Conservation (phyloP, 2,797 vertebrate species). For the Urophycis tenuis region DNA sequence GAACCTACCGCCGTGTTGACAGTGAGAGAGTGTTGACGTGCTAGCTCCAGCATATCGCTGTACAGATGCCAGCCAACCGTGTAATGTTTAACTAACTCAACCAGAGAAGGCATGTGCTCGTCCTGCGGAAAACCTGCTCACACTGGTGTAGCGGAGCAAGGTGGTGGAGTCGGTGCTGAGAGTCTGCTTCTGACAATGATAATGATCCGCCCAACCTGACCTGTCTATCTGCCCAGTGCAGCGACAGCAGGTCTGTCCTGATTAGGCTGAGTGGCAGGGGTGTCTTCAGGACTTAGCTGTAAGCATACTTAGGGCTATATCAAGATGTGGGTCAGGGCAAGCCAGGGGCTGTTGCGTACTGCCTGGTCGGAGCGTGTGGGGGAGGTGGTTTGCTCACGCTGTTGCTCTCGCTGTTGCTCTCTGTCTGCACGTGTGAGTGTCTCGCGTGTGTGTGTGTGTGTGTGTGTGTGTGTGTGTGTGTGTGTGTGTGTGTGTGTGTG, state of each 20-base stretch:
- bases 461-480: slow-evolving; percentile 33
- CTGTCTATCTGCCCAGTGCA: slow-evolving; percentile 49
- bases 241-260: slow-evolving; percentile 67
- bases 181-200: slow-evolving; percentile 51
- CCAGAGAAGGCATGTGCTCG: slow-evolving; percentile 44
- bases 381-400: slow-evolving; percentile 38
- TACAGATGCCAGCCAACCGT: slow-evolving; percentile 37
- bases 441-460: background rate
- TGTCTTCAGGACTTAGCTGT: slow-evolving; percentile 76
- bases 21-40: slow-evolving; percentile 10
- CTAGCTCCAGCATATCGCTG: slow-evolving; percentile 19
- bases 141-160: slow-evolving; percentile 46
- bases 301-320: slow-evolving; percentile 81
- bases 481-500: slow-evolving; percentile 35
- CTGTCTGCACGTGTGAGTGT: slow-evolving; percentile 41
- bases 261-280: slow-evolving; percentile 74
- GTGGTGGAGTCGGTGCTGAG: slow-evolving; percentile 39
- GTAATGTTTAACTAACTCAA: slow-evolving; percentile 62
- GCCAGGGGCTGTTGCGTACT: slow-evolving; percentile 67
- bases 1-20: slow-evolving; percentile 1
- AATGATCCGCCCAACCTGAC: slow-evolving; percentile 50
- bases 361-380: slow-evolving; percentile 63
- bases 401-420: slow-evolving; percentile 32
- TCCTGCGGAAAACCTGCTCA: slow-evolving; percentile 51
- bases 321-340: slow-evolving; percentile 80